Conservation (phyloP, 2,888 invertebrate species). For the Diachrysia chrysitis region DNA sequence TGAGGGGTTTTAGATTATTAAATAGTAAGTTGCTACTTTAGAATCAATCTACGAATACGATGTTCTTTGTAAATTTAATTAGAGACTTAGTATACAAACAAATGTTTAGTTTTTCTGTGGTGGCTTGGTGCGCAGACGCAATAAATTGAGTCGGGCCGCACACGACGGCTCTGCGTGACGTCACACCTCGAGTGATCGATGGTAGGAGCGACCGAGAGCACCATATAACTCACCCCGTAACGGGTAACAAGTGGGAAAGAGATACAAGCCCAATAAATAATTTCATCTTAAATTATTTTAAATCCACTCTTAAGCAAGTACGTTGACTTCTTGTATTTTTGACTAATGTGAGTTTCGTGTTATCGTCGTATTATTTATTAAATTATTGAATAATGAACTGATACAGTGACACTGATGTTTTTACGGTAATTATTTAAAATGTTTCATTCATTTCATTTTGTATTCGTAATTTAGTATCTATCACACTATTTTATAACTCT, state of each 20-base stretch:
- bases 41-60: conserved; percentile 19
- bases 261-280: conserved; percentile 81
- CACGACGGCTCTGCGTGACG: conserved; percentile 89
- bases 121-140: conserved; percentile 84
- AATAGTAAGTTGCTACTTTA: background rate
- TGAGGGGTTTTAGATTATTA: no score
- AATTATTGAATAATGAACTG: conserved; percentile 71
- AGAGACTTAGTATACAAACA: conserved; percentile 60
- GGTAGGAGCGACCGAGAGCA: conserved; percentile 78
- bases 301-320: conserved; percentile 84
- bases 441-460: background rate
- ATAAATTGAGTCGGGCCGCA: conserved; percentile 88
- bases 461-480: background rate
- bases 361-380: conserved; percentile 73
- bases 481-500: background rate
- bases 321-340: conserved; percentile 87
- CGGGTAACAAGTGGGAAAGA: conserved; percentile 68
- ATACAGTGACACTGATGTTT: conserved; percentile 59
- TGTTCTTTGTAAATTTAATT: conserved; percentile 62
- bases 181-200: conserved; percentile 88
- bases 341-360: conserved; percentile 77
- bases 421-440: conserved; percentile 41
- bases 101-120: conserved; percentile 76
- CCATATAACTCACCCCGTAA: conserved; percentile 63
- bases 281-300: conserved; percentile 85